Base-by-base conservation (phyloP, 2,888 invertebrate genomes). In the Amphiduros pacificus region DNA sequence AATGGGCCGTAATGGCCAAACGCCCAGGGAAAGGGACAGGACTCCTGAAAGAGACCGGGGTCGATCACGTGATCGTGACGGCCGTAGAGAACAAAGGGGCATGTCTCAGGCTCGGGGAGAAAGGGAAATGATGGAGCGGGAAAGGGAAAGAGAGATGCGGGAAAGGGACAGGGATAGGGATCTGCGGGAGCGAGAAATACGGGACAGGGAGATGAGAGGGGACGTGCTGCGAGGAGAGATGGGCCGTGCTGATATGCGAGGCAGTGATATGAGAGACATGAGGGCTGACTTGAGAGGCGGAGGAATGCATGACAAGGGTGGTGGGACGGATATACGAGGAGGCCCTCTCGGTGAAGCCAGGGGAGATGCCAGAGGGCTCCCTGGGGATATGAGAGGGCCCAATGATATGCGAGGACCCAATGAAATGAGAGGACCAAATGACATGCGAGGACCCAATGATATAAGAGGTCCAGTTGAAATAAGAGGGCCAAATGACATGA, bases 1-100 rank as follows among this genome's bases (percentile, higher is more conserved):
- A 65, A 74, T 54, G 55, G 49, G 48, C 4, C 41, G 22, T 26
- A 24, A 14, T 27, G 41, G 41, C 26, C 14, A 44, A 24, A 20
- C 24, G 28, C 40, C 24, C 28, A n/a, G n/a, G n/a, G n/a, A n/a
- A 24, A 26, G 57, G 28, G 57, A 40, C 20, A 24, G 28, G 11
- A 22, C 27, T 20, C 48, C 57, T 3, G 29, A 62, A 49, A 40
- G 62, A 48, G 64, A 64, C n/a, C 20, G 51, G 27, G 51, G 51
- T n/a, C n/a, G 44, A 44, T 22, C 44, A 17, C 5, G 44, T 20
- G 44, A 44, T 6, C 6, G 44, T 20, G 44, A 22, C n/a, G 4
- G 44, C 5, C 44, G 20, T n/a, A 4, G 20, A 22, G 44, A 22
- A 4, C 20, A 44, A n/a, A 44, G 44, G 22, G 44, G 44, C 6